Evolutionary conservation across 2,113 vertebrate species (phyloP).

Genomic region (Perca fluviatilis): DNA sequence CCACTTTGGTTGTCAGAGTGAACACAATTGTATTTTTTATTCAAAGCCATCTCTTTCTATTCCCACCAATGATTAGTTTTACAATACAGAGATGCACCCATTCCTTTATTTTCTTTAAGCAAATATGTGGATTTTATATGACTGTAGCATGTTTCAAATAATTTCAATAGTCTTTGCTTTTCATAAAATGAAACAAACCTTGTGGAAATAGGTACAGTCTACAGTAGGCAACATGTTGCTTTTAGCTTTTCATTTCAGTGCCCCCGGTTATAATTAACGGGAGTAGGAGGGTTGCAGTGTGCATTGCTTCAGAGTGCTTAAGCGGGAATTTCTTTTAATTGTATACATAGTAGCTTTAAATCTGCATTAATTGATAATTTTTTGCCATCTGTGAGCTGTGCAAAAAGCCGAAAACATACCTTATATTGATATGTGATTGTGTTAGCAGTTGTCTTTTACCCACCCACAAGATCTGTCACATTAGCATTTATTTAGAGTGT

Average conservation of each 20-base stretch:
- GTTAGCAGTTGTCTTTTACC: not conserved
- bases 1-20: slow-evolving; percentile 14
- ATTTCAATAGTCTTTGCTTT: not conserved
- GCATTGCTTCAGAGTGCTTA: not conserved
- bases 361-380: not conserved
- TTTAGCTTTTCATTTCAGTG: not conserved
- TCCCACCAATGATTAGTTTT: slow-evolving; percentile 21
- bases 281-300: not conserved
- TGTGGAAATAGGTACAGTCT: not conserved
- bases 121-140: not conserved
- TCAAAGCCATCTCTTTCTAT: slow-evolving; percentile 19
- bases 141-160: not conserved
- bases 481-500: not conserved
- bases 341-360: not conserved
- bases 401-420: not conserved
- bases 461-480: not conserved
- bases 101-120: not conserved
- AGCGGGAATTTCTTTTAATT: not conserved
- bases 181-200: not conserved
- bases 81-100: not conserved
- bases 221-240: not conserved
- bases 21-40: slow-evolving; percentile 5
- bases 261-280: not conserved
- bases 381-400: not conserved
- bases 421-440: not conserved